A percentile compares a stretch with the other conserved stretches of the same genome.
Conservation (phyloP, 64 coral and sea anemone genomes). For the Montipora cactus region DNA sequence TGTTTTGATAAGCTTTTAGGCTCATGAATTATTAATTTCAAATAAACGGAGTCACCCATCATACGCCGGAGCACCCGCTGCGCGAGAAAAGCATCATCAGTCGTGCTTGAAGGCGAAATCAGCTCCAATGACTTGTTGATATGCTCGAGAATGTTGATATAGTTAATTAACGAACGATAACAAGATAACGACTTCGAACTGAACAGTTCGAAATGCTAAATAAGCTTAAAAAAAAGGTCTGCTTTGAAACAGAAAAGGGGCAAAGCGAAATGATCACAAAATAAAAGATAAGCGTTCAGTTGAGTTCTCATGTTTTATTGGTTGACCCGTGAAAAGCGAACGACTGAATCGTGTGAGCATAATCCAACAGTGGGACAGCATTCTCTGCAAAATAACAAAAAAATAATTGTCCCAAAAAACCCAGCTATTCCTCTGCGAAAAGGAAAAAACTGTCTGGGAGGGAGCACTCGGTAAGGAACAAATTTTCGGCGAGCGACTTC, state of each 20-base stretch:
- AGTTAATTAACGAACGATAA: conserved; percentile 15
- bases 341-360: conserved; percentile 17
- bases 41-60: conserved; percentile 1
- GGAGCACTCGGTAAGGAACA: background rate
- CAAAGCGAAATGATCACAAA: conserved; percentile 36
- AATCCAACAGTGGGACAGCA: conserved; percentile 6
- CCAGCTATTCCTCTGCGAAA: background rate
- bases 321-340: conserved; percentile 61
- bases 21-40: no score
- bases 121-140: background rate
- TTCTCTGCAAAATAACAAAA: conserved; percentile 1
- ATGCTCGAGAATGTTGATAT: conserved; percentile 9
- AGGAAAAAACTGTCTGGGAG: background rate
- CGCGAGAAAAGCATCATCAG: conserved; percentile 1
- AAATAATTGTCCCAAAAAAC: background rate
- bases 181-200: background rate
- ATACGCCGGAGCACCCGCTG: conserved; percentile 8
- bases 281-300: conserved; percentile 35
- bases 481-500: background rate
- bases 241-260: conserved; percentile 50
- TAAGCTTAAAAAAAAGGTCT: conserved; percentile 1
- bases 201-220: background rate
- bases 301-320: conserved; percentile 58
- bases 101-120: background rate
- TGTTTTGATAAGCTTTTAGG: no score